Conservation (phyloP, 2,888 invertebrate genomes). For the Balanococcus diminutus region DNA sequence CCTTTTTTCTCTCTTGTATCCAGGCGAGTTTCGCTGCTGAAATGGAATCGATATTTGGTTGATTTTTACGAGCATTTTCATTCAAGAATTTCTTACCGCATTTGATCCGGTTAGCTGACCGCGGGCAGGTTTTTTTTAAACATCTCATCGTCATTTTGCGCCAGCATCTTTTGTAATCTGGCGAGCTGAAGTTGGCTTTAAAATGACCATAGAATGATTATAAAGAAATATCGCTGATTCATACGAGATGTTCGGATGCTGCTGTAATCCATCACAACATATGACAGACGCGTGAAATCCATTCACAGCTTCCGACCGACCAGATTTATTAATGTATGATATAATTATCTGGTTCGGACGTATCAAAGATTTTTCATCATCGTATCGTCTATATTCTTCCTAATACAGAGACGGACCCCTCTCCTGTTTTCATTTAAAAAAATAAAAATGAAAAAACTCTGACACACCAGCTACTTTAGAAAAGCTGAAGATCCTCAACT, state of each 20-base stretch:
- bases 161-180: not conserved
- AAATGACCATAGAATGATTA: not conserved
- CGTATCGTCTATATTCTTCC: not conserved
- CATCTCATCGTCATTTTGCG: too few species aligned
- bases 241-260: not conserved
- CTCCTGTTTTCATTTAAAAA: too few species aligned
- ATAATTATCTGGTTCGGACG: not conserved
- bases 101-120: not conserved
- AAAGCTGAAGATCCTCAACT: too few species aligned
- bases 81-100: not conserved
- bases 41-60: not conserved
- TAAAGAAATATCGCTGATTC: slow-evolving; percentile 27
- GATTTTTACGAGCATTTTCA: slow-evolving; percentile 15
- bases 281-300: slow-evolving; percentile 23
- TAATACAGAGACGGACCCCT: too few species aligned
- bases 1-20: not conserved
- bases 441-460: not conserved
- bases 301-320: slow-evolving; percentile 25
- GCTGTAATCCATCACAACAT: slow-evolving; percentile 9
- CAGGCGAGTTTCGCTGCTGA: not conserved
- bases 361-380: slow-evolving; percentile 18
- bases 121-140: too few species aligned
- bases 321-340: slow-evolving; percentile 12
- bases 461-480: too few species aligned
- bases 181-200: not conserved